Percentiles rank a stretch among this genome's conserved stretches.
phyloP scores from a whole-genome alignment of 2,113 vertebrate genomes.

The Tinamus guttatus region DNA sequence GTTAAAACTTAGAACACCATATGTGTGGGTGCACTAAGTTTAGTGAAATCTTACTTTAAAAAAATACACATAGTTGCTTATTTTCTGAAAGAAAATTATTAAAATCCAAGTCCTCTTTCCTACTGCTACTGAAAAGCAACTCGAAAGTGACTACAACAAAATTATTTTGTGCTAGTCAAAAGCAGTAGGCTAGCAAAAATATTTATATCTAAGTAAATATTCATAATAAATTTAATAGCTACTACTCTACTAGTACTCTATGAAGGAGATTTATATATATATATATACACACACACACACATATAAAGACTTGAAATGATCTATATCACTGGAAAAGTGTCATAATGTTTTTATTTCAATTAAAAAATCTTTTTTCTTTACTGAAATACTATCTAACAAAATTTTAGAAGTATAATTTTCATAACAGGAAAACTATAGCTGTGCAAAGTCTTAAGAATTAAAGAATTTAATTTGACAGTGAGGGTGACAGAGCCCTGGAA shows the following conservation, averaged over 20 bases:
- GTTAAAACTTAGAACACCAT: background rate
- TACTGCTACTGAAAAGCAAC: background rate
- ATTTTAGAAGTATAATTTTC: background rate
- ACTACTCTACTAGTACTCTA: background rate
- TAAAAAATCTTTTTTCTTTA: background rate
- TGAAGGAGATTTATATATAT: background rate
- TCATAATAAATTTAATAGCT: background rate
- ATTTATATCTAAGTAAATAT: background rate
- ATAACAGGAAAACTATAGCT: background rate
- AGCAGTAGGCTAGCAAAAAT: background rate
- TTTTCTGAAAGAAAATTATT: background rate
- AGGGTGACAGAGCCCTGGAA: too few species aligned
- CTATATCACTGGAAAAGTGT: background rate
- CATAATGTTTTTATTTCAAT: background rate
- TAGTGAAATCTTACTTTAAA: background rate
- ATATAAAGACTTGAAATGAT: background rate
- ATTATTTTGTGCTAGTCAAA: background rate
- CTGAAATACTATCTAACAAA: background rate
- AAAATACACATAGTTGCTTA: background rate
- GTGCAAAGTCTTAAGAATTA: background rate
- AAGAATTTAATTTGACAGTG: background rate
- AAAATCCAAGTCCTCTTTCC: background rate
- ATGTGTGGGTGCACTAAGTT: background rate
- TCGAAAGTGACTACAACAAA: background rate
- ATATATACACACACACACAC: too few species aligned